These are phyloP conservation scores for Bradypodion pumilum DNA, from an alignment of 2,797 vertebrate species.

Conservation along the genomic window DNA sequence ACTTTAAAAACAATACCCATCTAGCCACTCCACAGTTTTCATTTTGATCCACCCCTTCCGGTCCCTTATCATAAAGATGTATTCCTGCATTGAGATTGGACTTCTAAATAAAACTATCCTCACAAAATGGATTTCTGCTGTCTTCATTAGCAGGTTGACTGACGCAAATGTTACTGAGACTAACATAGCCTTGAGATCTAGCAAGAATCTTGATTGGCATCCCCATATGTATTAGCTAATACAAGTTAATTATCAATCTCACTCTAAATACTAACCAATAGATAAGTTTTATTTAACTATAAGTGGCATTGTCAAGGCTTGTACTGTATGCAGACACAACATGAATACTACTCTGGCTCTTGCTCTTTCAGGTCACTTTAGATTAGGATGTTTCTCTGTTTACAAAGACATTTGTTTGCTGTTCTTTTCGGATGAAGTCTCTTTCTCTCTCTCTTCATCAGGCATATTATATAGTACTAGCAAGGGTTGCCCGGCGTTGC, in stretches of 20 bases:
- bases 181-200: slow-evolving; percentile 8
- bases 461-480: background rate
- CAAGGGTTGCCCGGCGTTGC: no score
- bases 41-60: background rate
- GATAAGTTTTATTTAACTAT: background rate
- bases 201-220: background rate
- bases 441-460: background rate
- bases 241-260: slow-evolving; percentile 26
- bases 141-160: background rate
- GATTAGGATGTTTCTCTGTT: background rate
- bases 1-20: background rate
- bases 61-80: background rate
- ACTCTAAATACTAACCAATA: background rate
- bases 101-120: background rate
- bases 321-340: background rate
- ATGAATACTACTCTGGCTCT: background rate
- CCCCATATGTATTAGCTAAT: slow-evolving; percentile 7
- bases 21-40: background rate
- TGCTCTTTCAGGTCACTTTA: background rate
- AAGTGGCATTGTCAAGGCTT: background rate
- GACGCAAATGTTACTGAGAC: slow-evolving; percentile 6
- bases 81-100: background rate
- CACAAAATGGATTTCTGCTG: background rate
- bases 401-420: background rate
- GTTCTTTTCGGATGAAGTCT: background rate